Conservation (phyloP, 1,140 invertebrate species). For the Latrodectus geometricus region DNA sequence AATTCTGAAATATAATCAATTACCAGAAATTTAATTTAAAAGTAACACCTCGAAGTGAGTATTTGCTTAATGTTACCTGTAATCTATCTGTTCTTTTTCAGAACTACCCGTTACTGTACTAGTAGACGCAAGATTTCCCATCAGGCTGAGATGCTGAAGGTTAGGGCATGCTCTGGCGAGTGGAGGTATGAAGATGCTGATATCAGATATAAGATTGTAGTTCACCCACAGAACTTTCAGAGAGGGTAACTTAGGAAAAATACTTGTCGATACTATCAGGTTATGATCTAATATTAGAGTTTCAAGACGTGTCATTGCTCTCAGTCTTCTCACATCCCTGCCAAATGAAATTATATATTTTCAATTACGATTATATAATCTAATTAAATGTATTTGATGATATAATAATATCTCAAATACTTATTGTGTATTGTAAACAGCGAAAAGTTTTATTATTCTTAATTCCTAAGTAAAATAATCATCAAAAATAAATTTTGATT, state of each 20-base stretch:
- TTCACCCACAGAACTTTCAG: conserved; percentile 83
- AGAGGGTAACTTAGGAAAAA: conserved; percentile 77
- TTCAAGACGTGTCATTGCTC: conserved; percentile 77
- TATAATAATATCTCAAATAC: no score
- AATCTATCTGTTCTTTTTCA: conserved; percentile 81
- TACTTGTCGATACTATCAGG: conserved; percentile 75
- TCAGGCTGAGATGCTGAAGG: conserved; percentile 78
- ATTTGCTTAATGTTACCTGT: conserved; percentile 73
- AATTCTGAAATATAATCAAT: no score
- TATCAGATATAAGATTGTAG: conserved; percentile 77
- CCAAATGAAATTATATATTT: conserved; percentile 48
- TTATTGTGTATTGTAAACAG: no score
- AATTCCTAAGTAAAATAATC: no score
- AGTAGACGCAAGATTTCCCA: conserved; percentile 83
- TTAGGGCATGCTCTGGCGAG: conserved; percentile 76
- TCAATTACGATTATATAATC: no score
- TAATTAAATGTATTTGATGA: no score
- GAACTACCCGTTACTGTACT: conserved; percentile 78
- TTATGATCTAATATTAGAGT: conserved; percentile 83
- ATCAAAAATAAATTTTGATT: no score
- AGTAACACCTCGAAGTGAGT: no score
- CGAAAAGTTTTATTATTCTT: no score
- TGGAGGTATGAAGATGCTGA: conserved; percentile 79
- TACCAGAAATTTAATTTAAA: no score
- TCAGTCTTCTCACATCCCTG: conserved; percentile 77